phyloP scores from a whole-genome alignment of 2,888 invertebrate genomes.

The Eupeodes latifasciatus region DNA sequence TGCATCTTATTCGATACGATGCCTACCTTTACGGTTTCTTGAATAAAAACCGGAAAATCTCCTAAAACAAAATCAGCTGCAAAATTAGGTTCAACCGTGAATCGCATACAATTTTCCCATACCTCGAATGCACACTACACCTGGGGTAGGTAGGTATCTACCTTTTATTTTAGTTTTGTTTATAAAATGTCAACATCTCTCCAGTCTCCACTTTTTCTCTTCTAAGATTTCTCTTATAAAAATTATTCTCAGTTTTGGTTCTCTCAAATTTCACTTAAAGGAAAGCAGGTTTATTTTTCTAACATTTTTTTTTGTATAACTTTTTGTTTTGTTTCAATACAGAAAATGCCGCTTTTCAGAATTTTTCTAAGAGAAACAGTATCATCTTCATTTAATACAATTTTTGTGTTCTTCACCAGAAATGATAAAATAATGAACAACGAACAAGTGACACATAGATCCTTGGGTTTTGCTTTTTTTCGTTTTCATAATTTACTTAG shows the following conservation, averaged over 20 bases:
- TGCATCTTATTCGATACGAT: neutral
- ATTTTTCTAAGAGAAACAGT: neutral
- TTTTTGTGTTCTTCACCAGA: slow-evolving; percentile 22
- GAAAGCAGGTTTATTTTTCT: slow-evolving; percentile 50
- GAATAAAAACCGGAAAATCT: slow-evolving; percentile 15
- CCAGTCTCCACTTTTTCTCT: slow-evolving; percentile 36
- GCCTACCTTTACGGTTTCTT: neutral
- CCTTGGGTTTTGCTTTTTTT: slow-evolving; percentile 34
- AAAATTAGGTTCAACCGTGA: slow-evolving; percentile 38
- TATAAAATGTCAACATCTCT: slow-evolving; percentile 47
- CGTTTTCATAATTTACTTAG: no score
- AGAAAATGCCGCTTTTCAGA: slow-evolving; percentile 20
- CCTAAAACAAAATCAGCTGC: slow-evolving; percentile 48
- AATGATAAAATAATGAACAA: neutral
- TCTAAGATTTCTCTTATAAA: neutral
- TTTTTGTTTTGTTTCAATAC: neutral
- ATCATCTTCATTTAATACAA: neutral
- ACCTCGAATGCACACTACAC: neutral
- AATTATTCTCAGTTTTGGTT: slow-evolving; percentile 1
- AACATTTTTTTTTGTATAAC: slow-evolving; percentile 18
- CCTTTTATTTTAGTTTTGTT: slow-evolving; percentile 1
- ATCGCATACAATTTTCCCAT: slow-evolving; percentile 36
- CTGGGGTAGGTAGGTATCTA: slow-evolving; percentile 38
- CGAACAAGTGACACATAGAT: slow-evolving; percentile 44
- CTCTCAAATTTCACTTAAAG: slow-evolving; percentile 20